phyloP scores from a whole-genome alignment of 2,888 invertebrate species.

The Margaritifera margaritifera region DNA sequence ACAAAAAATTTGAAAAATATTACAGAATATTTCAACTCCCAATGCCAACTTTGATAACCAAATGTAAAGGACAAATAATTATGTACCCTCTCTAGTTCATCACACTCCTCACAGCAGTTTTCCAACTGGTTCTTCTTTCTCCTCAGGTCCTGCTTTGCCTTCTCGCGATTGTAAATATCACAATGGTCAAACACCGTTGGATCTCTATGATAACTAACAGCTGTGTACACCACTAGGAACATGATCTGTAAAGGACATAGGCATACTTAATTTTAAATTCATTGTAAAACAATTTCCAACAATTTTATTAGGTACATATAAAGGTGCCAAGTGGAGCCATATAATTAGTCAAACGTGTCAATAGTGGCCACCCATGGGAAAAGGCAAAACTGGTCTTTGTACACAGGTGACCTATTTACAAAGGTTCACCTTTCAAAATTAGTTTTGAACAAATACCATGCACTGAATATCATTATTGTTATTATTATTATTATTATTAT shows the following conservation, averaged over 20 bases:
- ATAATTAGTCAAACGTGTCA: no score
- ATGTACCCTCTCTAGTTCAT: slow-evolving; percentile 58
- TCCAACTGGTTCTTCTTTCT: slow-evolving; percentile 45
- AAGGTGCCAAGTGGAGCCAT: no score
- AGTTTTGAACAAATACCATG: no score
- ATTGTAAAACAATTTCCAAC: no score
- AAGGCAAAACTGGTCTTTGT: no score
- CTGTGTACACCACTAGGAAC: slow-evolving; percentile 55
- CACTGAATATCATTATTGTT: no score
- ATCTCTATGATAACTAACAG: slow-evolving; percentile 60
- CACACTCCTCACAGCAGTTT: slow-evolving; percentile 47
- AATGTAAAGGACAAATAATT: neutral
- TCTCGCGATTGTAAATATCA: slow-evolving; percentile 46
- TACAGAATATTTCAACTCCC: neutral
- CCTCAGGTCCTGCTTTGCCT: slow-evolving; percentile 38
- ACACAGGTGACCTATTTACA: no score
- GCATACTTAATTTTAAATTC: neutral
- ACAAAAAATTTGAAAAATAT: neutral
- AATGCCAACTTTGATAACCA: neutral
- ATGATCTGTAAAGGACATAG: slow-evolving; percentile 56
- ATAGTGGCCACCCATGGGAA: no score
- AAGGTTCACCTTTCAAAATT: no score
- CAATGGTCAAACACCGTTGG: slow-evolving; percentile 63
- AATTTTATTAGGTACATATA: no score
- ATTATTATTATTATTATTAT: no score